phyloP scores from a whole-genome alignment of 2,113 vertebrate genomes.

The Melospiza melodia region DNA sequence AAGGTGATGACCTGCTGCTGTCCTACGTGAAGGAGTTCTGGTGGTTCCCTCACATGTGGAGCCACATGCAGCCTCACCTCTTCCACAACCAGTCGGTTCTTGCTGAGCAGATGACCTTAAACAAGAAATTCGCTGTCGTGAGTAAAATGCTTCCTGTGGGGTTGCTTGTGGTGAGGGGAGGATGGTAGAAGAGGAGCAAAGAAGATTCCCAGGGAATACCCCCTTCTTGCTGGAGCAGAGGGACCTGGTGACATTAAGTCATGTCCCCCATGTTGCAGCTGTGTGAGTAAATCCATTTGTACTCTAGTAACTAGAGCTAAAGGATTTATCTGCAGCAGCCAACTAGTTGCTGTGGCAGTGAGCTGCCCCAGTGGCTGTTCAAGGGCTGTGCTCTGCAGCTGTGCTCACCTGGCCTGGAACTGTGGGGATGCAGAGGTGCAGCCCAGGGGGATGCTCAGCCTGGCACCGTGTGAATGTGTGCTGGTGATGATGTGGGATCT shows the following conservation, averaged over 20 bases:
- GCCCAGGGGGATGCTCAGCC: background rate
- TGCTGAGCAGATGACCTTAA: constrained; percentile 96
- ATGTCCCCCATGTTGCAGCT: background rate
- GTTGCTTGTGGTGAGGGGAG: background rate
- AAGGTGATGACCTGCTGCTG: constrained; percentile 92
- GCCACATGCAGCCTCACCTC: constrained; percentile 99
- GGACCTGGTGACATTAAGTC: background rate
- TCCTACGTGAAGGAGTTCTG: constrained; percentile 95
- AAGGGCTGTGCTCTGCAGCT: background rate
- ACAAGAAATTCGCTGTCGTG: constrained; percentile 96
- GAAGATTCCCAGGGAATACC: background rate
- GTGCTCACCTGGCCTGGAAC: accelerated
- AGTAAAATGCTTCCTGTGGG: constrained; percentile 68
- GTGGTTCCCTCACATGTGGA: constrained; percentile 99
- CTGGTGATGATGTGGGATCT: background rate
- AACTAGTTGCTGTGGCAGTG: background rate
- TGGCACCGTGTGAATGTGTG: accelerated
- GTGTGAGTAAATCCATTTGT: background rate
- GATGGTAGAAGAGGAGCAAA: background rate
- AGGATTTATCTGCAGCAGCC: background rate
- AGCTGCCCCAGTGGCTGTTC: background rate
- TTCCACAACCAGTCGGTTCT: constrained; percentile 98
- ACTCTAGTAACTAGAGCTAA: background rate
- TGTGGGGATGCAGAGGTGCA: accelerated
- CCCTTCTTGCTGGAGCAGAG: background rate